These are phyloP conservation scores for Drosophila tsacasi DNA, from an alignment of 1,140 invertebrate genomes.

Conservation along the genomic window DNA sequence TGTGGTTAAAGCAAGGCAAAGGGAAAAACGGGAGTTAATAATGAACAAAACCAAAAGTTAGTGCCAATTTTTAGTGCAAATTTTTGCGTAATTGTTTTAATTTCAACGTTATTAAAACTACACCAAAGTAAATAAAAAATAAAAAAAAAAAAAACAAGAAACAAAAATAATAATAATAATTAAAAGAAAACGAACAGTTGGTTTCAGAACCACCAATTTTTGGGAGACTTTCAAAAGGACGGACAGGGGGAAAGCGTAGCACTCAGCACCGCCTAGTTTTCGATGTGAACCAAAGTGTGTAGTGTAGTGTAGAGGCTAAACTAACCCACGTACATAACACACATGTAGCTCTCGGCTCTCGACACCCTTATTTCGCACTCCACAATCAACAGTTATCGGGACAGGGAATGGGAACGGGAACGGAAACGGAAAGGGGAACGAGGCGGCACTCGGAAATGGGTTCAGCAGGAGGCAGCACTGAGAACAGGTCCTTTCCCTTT, in stretches of 20 bases:
- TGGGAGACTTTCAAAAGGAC: constrained; percentile 66
- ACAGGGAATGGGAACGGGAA: constrained; percentile 8
- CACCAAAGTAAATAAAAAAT: constrained; percentile 32
- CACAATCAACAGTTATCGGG: constrained; percentile 18
- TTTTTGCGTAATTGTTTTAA: constrained; percentile 70
- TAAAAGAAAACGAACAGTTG: constrained; percentile 55
- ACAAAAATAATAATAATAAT: not conserved
- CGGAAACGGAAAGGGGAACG: not conserved
- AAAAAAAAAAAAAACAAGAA: constrained; percentile 29
- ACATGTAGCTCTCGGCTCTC: constrained; percentile 34
- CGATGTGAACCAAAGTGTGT: constrained; percentile 47
- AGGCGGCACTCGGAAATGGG: constrained; percentile 7
- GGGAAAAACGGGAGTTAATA: constrained; percentile 14
- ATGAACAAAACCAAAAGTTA: constrained; percentile 64
- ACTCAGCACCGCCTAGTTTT: constrained; percentile 52
- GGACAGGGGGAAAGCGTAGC: constrained; percentile 31
- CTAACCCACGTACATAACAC: constrained; percentile 37
- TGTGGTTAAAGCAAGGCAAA: constrained; percentile 55
- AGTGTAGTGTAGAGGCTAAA: constrained; percentile 49
- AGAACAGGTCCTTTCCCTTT: constrained; percentile 54
- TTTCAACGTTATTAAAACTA: constrained; percentile 58
- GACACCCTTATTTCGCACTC: constrained; percentile 34
- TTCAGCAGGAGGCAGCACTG: constrained; percentile 48
- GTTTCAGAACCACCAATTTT: constrained; percentile 83
- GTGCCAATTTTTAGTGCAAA: constrained; percentile 83